Percentiles rank a stretch among this genome's conserved stretches.
Conservation (phyloP, 1,140 invertebrate species). For the Popillia japonica region DNA sequence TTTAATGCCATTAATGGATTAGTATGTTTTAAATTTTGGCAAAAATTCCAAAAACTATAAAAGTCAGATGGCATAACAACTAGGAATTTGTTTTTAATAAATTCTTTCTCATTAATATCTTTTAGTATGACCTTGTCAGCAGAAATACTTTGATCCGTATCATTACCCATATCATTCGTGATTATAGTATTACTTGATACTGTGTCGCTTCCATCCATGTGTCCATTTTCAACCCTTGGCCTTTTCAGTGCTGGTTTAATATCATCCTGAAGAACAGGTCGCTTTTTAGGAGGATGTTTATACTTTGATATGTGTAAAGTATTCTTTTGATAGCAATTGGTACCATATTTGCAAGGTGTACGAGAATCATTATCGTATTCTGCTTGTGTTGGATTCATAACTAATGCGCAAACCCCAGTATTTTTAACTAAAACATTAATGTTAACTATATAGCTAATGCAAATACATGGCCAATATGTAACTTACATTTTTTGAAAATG, state of each 20-base stretch:
- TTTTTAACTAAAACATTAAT: not conserved
- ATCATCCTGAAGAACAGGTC: not conserved
- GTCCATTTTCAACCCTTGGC: not conserved
- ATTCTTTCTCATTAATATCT: conserved; percentile 57
- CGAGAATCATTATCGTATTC: conserved; percentile 60
- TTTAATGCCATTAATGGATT: conserved; percentile 70
- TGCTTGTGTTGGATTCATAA: conserved; percentile 39
- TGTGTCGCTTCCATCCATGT: not conserved
- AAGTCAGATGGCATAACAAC: conserved; percentile 91
- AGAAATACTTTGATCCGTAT: not conserved
- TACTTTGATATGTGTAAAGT: conserved; percentile 76
- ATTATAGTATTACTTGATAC: too few species aligned
- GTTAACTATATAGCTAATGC: not conserved
- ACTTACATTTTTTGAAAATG: not conserved
- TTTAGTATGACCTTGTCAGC: not conserved
- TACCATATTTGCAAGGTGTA: conserved; percentile 78
- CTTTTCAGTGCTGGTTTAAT: not conserved
- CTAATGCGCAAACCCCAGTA: not conserved
- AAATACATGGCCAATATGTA: not conserved
- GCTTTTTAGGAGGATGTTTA: conserved; percentile 73
- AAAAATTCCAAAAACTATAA: conserved; percentile 85
- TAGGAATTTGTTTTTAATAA: conserved; percentile 80
- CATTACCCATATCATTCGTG: not conserved
- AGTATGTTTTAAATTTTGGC: conserved; percentile 68
- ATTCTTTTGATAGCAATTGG: conserved; percentile 87